Conservation (phyloP, 2,113 vertebrate species). For the Erythrocercus mccallii region DNA sequence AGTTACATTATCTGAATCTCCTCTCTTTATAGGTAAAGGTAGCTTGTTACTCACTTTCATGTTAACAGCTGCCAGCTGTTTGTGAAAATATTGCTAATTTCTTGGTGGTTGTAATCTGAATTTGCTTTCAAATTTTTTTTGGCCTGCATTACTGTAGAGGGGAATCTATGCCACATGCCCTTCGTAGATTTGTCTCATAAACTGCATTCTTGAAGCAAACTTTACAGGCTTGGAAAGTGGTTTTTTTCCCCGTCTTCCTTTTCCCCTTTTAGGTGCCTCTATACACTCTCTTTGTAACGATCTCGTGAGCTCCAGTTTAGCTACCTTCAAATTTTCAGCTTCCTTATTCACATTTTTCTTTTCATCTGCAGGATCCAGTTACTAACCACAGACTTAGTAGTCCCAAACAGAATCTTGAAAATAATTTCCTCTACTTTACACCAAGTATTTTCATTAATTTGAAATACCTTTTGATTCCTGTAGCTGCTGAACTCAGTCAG, state of each 20-base stretch:
- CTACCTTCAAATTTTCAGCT: neutral
- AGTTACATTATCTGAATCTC: neutral
- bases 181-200: fast-evolving
- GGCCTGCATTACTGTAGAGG: neutral
- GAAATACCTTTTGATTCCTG: neutral
- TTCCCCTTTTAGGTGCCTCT: neutral
- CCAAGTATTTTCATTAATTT: neutral
- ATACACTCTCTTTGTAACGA: neutral
- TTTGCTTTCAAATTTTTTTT: neutral
- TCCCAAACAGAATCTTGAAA: neutral
- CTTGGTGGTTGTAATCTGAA: neutral
- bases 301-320: neutral
- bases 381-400: neutral
- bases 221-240: neutral
- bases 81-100: neutral
- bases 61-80: neutral
- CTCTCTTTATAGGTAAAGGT: neutral
- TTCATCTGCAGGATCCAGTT: neutral
- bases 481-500: neutral
- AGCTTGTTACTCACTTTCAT: neutral
- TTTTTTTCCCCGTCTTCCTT: fast-evolving
- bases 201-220: neutral
- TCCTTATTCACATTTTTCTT: neutral
- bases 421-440: neutral
- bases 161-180: fast-evolving